A percentile compares a stretch with the other conserved stretches of the same genome.
Conservation (phyloP, 2,113 vertebrate genomes). For the Neomonachus schauinslandi region DNA sequence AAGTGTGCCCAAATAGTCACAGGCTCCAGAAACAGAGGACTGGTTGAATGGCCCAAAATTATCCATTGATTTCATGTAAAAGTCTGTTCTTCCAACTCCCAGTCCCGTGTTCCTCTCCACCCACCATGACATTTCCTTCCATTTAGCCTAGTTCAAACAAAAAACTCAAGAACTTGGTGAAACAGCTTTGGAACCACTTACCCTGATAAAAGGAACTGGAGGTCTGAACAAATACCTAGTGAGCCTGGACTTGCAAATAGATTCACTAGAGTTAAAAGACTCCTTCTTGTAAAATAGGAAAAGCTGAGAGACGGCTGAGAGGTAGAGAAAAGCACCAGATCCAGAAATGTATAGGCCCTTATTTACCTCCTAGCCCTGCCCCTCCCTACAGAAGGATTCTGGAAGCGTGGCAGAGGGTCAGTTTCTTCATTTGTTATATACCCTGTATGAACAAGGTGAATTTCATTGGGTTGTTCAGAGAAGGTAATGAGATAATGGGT, state of each 20-base stretch:
- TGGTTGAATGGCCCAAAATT: background rate
- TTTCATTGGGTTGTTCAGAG: background rate
- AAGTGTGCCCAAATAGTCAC: background rate
- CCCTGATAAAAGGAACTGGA: background rate
- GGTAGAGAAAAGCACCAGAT: background rate
- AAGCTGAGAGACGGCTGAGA: background rate
- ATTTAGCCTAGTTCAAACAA: background rate
- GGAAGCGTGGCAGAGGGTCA: background rate
- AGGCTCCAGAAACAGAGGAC: background rate
- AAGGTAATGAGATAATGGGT: background rate
- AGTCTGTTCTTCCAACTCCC: background rate
- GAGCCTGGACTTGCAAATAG: background rate
- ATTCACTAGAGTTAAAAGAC: background rate
- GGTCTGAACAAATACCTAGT: background rate
- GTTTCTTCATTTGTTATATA: background rate
- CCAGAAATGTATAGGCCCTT: background rate
- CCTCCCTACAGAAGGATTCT: background rate
- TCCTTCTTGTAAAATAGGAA: background rate
- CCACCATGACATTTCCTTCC: background rate
- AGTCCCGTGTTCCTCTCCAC: background rate
- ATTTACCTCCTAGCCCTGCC: background rate
- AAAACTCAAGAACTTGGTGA: background rate
- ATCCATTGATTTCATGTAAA: background rate
- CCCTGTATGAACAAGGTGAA: background rate
- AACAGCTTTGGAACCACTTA: background rate